Evolutionary conservation across 2,888 invertebrate genomes (phyloP).

Genomic region (Abscondita cerata): DNA sequence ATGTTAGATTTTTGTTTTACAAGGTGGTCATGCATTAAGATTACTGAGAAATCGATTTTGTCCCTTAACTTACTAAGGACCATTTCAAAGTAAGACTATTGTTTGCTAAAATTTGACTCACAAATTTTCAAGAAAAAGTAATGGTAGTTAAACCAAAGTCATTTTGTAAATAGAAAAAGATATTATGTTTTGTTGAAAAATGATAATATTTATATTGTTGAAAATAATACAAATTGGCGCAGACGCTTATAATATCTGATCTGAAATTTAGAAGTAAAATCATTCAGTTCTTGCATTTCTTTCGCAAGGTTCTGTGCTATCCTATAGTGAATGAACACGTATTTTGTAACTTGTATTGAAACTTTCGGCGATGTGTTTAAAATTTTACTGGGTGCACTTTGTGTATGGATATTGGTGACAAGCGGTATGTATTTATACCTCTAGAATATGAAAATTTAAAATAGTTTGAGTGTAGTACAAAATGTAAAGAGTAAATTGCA

Average conservation of each 20-base stretch:
- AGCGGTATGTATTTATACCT: background rate
- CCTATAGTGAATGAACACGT: background rate
- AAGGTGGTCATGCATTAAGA: background rate
- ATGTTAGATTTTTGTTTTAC: background rate
- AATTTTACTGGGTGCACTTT: background rate
- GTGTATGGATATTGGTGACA: background rate
- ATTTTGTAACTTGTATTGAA: background rate
- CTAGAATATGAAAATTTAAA: no score
- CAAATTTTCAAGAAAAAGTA: no score
- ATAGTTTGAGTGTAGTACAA: no score
- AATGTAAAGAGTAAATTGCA: no score
- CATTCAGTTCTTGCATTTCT: constrained; percentile 4
- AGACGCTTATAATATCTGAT: constrained; percentile 7
- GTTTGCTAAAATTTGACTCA: no score
- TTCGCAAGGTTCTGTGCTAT: background rate
- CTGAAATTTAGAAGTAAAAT: constrained; percentile 6
- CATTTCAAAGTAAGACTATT: no score
- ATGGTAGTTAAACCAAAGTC: no score
- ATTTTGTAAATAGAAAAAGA: no score
- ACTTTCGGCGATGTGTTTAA: background rate
- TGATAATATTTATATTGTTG: no score
- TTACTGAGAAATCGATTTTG: no score
- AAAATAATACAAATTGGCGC: constrained; percentile 5
- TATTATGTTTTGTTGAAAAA: no score
- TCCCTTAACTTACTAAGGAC: no score